phyloP scores from a whole-genome alignment of 2,888 invertebrate genomes.

The Ryuthela nishihirai region DNA sequence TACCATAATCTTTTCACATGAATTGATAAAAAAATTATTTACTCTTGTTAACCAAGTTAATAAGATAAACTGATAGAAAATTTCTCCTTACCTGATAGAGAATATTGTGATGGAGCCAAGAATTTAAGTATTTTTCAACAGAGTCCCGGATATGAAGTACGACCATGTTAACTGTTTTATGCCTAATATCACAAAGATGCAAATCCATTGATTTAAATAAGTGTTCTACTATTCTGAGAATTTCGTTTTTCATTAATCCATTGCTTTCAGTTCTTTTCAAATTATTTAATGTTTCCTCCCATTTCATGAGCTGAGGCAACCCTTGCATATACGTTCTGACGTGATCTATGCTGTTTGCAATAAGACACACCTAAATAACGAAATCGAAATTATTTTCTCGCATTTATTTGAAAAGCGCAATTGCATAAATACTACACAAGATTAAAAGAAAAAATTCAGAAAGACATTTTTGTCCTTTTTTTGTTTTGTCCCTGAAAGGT shows the following conservation, averaged over 20 bases:
- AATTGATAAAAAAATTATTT: too few relatives aligned
- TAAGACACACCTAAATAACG: slow-evolving; percentile 5
- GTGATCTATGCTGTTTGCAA: slow-evolving; percentile 25
- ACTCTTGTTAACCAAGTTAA: too few relatives aligned
- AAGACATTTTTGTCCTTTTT: too few relatives aligned
- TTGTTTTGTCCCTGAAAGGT: too few relatives aligned
- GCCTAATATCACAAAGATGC: background rate
- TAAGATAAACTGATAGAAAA: too few relatives aligned
- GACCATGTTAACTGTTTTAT: background rate
- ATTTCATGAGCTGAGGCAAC: slow-evolving; percentile 19
- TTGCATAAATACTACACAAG: background rate
- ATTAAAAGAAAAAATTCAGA: background rate
- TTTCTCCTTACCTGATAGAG: too few relatives aligned
- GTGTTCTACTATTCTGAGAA: slow-evolving; percentile 15
- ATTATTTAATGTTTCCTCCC: slow-evolving; percentile 1
- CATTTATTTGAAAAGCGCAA: background rate
- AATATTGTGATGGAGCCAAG: too few relatives aligned
- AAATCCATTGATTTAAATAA: slow-evolving; percentile 17
- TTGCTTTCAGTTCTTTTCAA: background rate
- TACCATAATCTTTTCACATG: too few relatives aligned
- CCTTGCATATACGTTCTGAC: slow-evolving; percentile 9
- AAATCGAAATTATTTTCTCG: background rate
- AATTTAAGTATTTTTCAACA: slow-evolving; percentile 4
- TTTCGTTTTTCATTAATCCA: slow-evolving; percentile 4
- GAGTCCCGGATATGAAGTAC: background rate